phyloP scores from a whole-genome alignment of 2,888 invertebrate species.

The Formica aserva region DNA sequence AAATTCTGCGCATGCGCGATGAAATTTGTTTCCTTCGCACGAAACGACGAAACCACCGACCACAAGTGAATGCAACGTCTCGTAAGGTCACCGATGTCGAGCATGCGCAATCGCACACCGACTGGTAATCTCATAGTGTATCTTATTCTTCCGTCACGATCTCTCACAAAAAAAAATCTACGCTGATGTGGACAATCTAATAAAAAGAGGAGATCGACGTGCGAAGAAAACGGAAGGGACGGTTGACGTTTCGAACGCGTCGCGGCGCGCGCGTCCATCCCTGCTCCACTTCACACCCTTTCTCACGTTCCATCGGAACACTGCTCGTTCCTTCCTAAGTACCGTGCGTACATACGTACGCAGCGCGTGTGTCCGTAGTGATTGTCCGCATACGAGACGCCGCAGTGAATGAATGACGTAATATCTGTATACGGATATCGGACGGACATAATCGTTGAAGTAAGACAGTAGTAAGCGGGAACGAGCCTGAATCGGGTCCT shows the following conservation, averaged over 20 bases:
- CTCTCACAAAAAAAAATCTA: conserved; percentile 45
- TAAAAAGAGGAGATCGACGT: conserved; percentile 51
- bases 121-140: not conserved
- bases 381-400: conserved; percentile 51
- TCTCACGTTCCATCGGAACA: not conserved
- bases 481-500: too few relatives aligned
- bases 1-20: not conserved
- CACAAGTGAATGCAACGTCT: not conserved
- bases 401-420: conserved; percentile 78
- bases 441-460: not conserved
- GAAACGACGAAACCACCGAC: too few relatives aligned
- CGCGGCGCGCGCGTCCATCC: conserved; percentile 51
- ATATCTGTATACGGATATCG: conserved; percentile 78
- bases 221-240: conserved; percentile 51
- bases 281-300: conserved; percentile 15
- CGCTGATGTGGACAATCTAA: conserved; percentile 48
- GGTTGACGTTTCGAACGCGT: conserved; percentile 65
- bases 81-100: conserved; percentile 18
- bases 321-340: not conserved
- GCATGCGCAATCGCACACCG: conserved; percentile 71
- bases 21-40: not conserved
- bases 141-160: conserved; percentile 56
- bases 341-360: not conserved
- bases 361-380: not conserved
- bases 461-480: not conserved